These are phyloP conservation scores for Mechanitis messenoides DNA, from an alignment of 2,888 invertebrate genomes.

Conservation along the genomic window DNA sequence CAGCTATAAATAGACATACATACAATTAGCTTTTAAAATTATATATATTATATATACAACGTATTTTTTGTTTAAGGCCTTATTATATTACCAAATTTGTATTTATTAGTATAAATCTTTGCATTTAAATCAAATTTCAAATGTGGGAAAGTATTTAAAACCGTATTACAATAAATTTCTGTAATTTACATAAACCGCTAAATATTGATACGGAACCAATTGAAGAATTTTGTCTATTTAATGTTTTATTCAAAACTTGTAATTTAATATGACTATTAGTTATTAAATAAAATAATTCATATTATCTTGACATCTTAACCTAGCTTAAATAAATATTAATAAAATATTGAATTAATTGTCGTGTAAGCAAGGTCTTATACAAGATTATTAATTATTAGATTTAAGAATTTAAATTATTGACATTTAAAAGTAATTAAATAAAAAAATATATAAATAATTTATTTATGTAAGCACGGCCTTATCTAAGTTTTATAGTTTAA, in stretches of 20 bases:
- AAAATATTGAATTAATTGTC: too few relatives aligned
- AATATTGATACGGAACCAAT: slow-evolving; percentile 18
- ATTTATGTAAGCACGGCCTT: slow-evolving; percentile 11
- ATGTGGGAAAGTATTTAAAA: slow-evolving; percentile 5
- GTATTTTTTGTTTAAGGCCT: background rate
- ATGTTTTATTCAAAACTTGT: background rate
- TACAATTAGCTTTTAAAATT: too few relatives aligned
- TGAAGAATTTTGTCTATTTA: slow-evolving; percentile 9
- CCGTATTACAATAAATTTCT: slow-evolving; percentile 35
- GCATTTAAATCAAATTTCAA: background rate
- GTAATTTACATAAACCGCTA: slow-evolving; percentile 51
- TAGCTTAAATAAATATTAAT: too few relatives aligned
- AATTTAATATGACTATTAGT: background rate
- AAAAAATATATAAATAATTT: background rate
- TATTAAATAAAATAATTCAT: too few relatives aligned
- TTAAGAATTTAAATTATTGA: too few relatives aligned
- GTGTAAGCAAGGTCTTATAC: too few relatives aligned
- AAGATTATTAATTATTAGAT: too few relatives aligned
- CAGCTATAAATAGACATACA: background rate
- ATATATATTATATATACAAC: background rate
- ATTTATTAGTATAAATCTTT: too few relatives aligned
- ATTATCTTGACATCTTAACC: too few relatives aligned
- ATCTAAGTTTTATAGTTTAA: slow-evolving; percentile 3
- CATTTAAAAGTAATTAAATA: background rate
- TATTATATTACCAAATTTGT: too few relatives aligned